Conservation (phyloP, 1,140 invertebrate species). For the Oreohelix idahoensis region DNA sequence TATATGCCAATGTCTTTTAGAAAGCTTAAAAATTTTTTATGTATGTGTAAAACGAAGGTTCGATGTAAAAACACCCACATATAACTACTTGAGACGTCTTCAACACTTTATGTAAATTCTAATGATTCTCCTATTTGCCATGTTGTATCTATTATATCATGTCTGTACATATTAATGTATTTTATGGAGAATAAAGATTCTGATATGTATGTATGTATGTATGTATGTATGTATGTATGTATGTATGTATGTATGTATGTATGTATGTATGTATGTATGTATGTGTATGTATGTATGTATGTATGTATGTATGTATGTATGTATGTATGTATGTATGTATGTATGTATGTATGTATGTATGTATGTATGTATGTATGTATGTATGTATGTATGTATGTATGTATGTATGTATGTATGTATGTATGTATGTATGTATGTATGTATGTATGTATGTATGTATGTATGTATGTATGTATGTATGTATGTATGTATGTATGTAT, state of each 20-base stretch:
- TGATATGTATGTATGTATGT: slow-evolving; percentile 23
- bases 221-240: slow-evolving; percentile 22
- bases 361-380: neutral
- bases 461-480: slow-evolving; percentile 13
- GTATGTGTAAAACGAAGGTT: no score
- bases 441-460: slow-evolving; percentile 10
- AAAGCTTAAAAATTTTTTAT: no score
- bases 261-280: slow-evolving; percentile 22
- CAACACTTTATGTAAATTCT: no score
- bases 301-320: neutral
- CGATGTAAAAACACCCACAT: no score
- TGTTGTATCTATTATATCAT: no score
- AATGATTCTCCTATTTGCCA: no score
- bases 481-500: slow-evolving; percentile 12
- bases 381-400: neutral
- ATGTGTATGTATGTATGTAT: neutral
- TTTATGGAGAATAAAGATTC: no score
- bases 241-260: slow-evolving; percentile 22
- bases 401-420: neutral
- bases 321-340: neutral
- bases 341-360: neutral
- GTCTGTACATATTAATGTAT: no score
- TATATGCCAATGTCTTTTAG: no score
- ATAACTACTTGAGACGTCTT: no score
- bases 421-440: slow-evolving; percentile 2